Conservation (phyloP, 1,140 invertebrate genomes). For the Mesaphorura yosii region DNA sequence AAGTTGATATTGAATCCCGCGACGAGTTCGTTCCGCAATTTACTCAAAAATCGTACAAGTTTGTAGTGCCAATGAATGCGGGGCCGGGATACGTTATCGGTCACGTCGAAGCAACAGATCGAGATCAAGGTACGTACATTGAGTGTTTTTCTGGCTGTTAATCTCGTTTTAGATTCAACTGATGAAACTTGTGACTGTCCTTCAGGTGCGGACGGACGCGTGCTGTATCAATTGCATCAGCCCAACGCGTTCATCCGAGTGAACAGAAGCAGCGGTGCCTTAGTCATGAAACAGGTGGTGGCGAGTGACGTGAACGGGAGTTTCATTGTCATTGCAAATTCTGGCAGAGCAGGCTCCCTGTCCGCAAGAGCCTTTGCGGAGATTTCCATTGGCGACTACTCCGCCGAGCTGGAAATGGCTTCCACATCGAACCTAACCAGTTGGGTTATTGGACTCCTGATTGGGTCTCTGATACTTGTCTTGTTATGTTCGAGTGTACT, state of each 20-base stretch:
- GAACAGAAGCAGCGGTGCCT: conserved; percentile 75
- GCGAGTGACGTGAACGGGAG: conserved; percentile 50
- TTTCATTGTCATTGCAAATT: conserved; percentile 71
- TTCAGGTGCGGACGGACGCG: conserved; percentile 77
- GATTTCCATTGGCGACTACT: conserved; percentile 59
- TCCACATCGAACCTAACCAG: conserved; percentile 58
- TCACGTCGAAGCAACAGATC: conserved; percentile 73
- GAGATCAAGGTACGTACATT: conserved; percentile 81
- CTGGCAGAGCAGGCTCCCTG: conserved; percentile 70
- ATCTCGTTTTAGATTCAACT: not conserved
- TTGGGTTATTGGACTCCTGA: conserved; percentile 74
- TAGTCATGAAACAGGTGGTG: conserved; percentile 68
- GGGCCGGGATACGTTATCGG: conserved; percentile 67
- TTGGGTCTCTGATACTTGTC: conserved; percentile 65
- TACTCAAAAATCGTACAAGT: conserved; percentile 72
- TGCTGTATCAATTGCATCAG: conserved; percentile 74
- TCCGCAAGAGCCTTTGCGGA: conserved; percentile 75
- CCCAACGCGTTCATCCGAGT: conserved; percentile 79
- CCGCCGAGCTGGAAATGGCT: conserved; percentile 41
- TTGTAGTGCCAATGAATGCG: conserved; percentile 56
- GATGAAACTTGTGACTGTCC: not conserved
- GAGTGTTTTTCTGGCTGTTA: too few relatives aligned
- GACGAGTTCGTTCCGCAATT: conserved; percentile 91
- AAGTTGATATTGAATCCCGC: conserved; percentile 73
- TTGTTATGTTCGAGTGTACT: conserved; percentile 68